These are phyloP conservation scores for Camelus bactrianus DNA, from an alignment of 2,113 vertebrate genomes.

Conservation along the genomic window DNA sequence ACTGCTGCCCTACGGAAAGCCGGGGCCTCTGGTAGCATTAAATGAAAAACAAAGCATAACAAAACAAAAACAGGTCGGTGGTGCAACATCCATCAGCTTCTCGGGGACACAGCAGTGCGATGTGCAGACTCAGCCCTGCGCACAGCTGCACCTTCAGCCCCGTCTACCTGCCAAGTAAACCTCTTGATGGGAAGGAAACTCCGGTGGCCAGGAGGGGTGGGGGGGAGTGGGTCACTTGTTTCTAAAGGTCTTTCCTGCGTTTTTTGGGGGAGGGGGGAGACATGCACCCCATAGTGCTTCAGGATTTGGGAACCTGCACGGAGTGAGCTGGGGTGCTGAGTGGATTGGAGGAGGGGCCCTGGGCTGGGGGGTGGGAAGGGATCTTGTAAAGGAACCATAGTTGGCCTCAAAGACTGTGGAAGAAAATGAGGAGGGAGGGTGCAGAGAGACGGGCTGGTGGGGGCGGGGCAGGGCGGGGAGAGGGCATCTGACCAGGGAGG, in stretches of 20 bases:
- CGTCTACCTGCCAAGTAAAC: fast-evolving
- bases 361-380: no score
- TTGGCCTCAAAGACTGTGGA: neutral
- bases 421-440: neutral
- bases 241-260: neutral
- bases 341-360: fast-evolving
- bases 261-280: neutral
- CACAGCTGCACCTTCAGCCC: no score
- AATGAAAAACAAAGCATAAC: neutral
- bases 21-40: neutral
- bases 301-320: fast-evolving
- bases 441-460: neutral
- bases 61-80: neutral
- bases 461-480: no score
- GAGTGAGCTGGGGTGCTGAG: neutral
- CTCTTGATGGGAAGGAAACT: neutral
- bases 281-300: fast-evolving
- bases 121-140: fast-evolving
- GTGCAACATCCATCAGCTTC: fast-evolving
- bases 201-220: fast-evolving
- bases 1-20: neutral
- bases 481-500: neutral
- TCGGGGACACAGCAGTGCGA: neutral
- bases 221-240: fast-evolving
- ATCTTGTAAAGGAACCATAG: fast-evolving